Percentiles rank a stretch among this genome's conserved stretches.
Conservation (phyloP, 2,113 vertebrate genomes). For the Vulpes vulpes region DNA sequence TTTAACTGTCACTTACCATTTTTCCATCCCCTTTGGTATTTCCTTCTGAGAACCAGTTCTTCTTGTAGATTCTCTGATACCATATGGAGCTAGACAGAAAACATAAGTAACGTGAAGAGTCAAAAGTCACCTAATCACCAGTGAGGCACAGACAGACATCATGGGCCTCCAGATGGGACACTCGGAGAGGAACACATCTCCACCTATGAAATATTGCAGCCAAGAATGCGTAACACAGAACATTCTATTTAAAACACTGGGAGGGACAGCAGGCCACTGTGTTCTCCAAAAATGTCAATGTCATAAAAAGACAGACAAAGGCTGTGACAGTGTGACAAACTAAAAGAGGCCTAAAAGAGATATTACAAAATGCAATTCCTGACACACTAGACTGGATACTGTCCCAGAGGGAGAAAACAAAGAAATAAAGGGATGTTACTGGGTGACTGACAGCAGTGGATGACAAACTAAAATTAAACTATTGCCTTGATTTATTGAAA, state of each 20-base stretch:
- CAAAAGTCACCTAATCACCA: background rate
- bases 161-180: background rate
- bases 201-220: background rate
- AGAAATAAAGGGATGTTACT: background rate
- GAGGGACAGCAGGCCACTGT: background rate
- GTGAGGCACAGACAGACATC: background rate
- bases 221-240: background rate
- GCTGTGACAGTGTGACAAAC: background rate
- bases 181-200: background rate
- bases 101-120: background rate
- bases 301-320: background rate
- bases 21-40: conserved; percentile 89
- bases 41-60: conserved; percentile 96
- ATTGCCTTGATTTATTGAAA: background rate
- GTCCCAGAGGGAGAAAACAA: background rate
- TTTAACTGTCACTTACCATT: conserved; percentile 88
- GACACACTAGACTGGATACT: background rate
- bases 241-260: background rate
- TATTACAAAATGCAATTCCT: background rate
- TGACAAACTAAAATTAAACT: background rate
- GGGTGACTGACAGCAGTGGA: background rate
- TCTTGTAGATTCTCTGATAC: conserved; percentile 97
- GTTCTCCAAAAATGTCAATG: background rate
- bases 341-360: background rate
- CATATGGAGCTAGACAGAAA: conserved; percentile 94